phyloP scores from a whole-genome alignment of 2,797 vertebrate species.

The Gephyroberyx darwinii region DNA sequence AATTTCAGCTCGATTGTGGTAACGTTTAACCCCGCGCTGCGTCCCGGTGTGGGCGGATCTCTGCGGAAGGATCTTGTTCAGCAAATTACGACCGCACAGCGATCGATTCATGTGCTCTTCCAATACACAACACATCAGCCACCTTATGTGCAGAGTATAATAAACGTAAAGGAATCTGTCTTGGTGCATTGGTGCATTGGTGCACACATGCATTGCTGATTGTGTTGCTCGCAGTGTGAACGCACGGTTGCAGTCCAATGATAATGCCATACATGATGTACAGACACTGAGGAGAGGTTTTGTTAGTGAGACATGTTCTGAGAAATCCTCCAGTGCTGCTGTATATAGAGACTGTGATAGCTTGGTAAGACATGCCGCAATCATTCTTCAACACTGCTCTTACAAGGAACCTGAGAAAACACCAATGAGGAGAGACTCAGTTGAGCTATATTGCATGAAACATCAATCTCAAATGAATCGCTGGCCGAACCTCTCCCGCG shows the following conservation, averaged over 20 bases:
- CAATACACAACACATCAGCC: too few species aligned
- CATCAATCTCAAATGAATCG: not conserved
- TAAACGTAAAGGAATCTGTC: too few species aligned
- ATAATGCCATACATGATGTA: too few species aligned
- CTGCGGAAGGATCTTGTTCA: constrained; percentile 1
- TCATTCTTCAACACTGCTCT: not conserved
- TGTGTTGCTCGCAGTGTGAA: too few species aligned
- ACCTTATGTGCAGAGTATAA: too few species aligned
- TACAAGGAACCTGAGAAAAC: not conserved
- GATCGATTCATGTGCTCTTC: not conserved
- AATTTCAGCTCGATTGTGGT: not conserved
- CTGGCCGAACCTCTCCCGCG: not conserved
- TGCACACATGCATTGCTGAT: too few species aligned
- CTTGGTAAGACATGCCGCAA: not conserved
- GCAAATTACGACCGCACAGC: not conserved
- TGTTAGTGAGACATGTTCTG: not conserved
- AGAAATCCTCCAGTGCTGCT: not conserved
- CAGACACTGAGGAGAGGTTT: not conserved
- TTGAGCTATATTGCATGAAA: constrained; percentile 18
- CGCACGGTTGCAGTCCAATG: too few species aligned
- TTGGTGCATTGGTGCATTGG: too few species aligned
- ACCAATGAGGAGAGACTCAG: not conserved
- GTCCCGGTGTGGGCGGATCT: constrained; percentile 8
- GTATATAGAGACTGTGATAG: not conserved
- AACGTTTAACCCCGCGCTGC: not conserved